Conservation (phyloP, 1,140 invertebrate genomes). For the Protaetia brevitarsis region DNA sequence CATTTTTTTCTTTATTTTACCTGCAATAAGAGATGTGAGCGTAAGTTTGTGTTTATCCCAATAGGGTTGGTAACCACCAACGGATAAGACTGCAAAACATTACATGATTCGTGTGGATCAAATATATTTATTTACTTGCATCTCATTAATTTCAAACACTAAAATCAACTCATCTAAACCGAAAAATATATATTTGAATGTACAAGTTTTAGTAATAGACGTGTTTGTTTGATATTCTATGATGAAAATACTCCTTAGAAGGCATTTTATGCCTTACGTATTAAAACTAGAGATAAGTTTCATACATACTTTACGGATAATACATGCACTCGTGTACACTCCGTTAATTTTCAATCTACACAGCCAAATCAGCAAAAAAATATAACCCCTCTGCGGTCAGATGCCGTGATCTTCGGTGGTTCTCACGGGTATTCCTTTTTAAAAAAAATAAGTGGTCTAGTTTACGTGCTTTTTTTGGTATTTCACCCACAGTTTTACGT, state of each 20-base stretch:
- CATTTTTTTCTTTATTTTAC: neutral
- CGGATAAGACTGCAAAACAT: too few species aligned
- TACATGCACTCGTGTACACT: slow-evolving; percentile 6
- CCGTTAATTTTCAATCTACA: slow-evolving; percentile 22
- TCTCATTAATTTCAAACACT: too few species aligned
- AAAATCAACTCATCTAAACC: too few species aligned
- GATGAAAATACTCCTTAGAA: neutral
- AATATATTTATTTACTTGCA: too few species aligned
- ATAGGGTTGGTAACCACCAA: neutral
- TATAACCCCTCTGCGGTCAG: slow-evolving; percentile 25
- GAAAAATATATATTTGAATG: too few species aligned
- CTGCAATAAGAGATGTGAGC: neutral
- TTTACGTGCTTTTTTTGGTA: slow-evolving; percentile 20
- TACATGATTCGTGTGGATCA: too few species aligned
- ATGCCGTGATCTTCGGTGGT: slow-evolving; percentile 14
- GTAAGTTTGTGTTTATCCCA: neutral
- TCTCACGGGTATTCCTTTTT: slow-evolving; percentile 27
- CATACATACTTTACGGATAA: neutral
- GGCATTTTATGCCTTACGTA: too few species aligned
- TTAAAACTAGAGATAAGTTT: neutral
- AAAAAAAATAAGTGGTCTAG: slow-evolving; percentile 8
- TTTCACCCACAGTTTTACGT: neutral
- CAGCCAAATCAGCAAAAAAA: slow-evolving; percentile 22
- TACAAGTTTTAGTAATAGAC: too few species aligned
- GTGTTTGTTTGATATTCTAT: neutral